These are phyloP conservation scores for Ormyrus rosae DNA, from an alignment of 2,888 invertebrate genomes.

Conservation along the genomic window DNA sequence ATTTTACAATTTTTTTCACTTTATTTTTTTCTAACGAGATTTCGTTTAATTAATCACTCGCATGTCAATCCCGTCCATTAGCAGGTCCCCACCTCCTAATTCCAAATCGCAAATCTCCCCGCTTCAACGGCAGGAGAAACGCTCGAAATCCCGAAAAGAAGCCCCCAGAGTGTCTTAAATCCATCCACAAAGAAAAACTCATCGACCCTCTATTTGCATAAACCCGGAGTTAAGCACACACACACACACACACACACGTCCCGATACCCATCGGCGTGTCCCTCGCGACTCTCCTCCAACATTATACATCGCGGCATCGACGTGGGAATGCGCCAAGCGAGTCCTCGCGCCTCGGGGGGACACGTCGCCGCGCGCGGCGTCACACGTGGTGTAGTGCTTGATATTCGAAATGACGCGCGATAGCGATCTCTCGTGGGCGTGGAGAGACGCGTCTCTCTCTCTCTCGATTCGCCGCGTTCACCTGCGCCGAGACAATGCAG, in stretches of 20 bases:
- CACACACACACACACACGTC: neutral
- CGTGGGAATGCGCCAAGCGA: slow-evolving; percentile 38
- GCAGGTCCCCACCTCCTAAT: too few species aligned
- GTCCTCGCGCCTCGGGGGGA: neutral
- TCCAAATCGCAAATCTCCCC: too few species aligned
- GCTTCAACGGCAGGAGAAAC: too few species aligned
- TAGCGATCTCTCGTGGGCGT: slow-evolving; percentile 39
- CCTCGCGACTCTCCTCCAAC: too few species aligned
- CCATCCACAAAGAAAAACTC: slow-evolving; percentile 18
- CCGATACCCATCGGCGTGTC: too few species aligned
- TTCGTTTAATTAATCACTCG: too few species aligned
- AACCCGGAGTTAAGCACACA: slow-evolving; percentile 6
- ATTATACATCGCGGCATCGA: neutral
- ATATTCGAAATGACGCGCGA: slow-evolving; percentile 31
- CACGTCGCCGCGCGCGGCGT: neutral
- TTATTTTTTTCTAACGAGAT: too few species aligned
- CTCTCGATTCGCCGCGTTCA: slow-evolving; percentile 12
- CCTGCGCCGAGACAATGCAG: slow-evolving; percentile 45
- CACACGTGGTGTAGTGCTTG: neutral
- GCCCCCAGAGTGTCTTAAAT: neutral
- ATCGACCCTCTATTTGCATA: slow-evolving; percentile 37
- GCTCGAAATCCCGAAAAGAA: neutral
- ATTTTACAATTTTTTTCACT: too few species aligned
- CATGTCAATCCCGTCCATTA: too few species aligned
- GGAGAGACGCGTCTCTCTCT: neutral